Evolutionary conservation across 2,113 vertebrate species (phyloP), one percentile per base, ranked within the genome.

Genomic region (Theristicus caerulescens): DNA sequence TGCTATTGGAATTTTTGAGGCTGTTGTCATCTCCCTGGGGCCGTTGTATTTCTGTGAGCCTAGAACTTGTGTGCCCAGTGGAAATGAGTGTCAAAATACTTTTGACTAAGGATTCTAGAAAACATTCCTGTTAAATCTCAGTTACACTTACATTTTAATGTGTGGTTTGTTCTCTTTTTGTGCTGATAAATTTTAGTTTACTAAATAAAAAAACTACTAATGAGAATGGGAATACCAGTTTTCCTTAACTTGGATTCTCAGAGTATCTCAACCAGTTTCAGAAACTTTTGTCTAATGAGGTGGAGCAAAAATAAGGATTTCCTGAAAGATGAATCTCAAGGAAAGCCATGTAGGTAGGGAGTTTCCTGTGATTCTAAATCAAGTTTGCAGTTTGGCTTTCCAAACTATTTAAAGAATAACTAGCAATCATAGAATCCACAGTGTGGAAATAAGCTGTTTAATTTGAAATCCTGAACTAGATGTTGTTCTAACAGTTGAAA

Each of bases 31-130:
- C 78, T 93, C 36, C 8, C 36, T 49, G 51, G 93, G 52, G 18
- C 8, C 69, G 38, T 34, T 0, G 0, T 11, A 22, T 51, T 88
- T 42, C 47, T 82, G 31, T 42, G 11, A 11, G 29, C 14, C 46
- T 4, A 36, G 25, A 85, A 58, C 12, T 40, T 73, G 12, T 32
- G 8, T n/a, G 47, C n/a, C 10, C 29, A 47, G 38, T 55, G 15
- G 61, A 81, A 93, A 59, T 44, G 22, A 34, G 2, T 11, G 7
- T 54, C 25, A 86, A 78, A 89, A 58, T 27, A 2, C 10, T 86
- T 94, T 81, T 83, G 26, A 52, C 36, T 47, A 18, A 29, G 9
- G 7, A 8, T 49, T 49, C 10, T 49, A 61, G 32, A 65, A 82
- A 88, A 42, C 1, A 22, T 51, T n/a, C 1, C 7, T 16, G 5